These are phyloP conservation scores for Trissonchulus sp. DNA, from an alignment of 2,888 invertebrate genomes.

Conservation along the genomic window DNA sequence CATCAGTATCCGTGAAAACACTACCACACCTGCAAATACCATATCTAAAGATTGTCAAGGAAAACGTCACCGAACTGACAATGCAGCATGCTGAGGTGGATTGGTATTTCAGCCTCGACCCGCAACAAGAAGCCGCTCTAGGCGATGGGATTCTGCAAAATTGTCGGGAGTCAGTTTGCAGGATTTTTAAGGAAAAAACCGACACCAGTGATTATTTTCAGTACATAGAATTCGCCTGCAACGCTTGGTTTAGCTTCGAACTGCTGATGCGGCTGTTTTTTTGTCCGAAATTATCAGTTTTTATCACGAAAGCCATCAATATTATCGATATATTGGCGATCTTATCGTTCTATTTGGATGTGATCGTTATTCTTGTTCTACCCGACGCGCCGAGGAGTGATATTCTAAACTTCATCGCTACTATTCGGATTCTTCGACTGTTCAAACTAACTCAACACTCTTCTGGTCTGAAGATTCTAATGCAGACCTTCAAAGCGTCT, in stretches of 20 bases:
- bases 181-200: too few relatives aligned
- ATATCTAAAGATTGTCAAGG: too few relatives aligned
- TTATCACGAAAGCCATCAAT: conserved; percentile 73
- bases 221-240: conserved; percentile 82
- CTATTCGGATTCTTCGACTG: conserved; percentile 78
- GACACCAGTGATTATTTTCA: conserved; percentile 64
- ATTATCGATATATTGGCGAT: conserved; percentile 87
- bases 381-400: conserved; percentile 55
- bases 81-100: too few relatives aligned
- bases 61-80: too few relatives aligned
- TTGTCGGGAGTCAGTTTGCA: too few relatives aligned
- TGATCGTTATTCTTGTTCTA: too few relatives aligned
- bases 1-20: conserved; percentile 87
- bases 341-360: conserved; percentile 82
- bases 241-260: conserved; percentile 91
- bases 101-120: too few relatives aligned
- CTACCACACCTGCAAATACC: conserved; percentile 90
- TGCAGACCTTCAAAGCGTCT: conserved; percentile 90
- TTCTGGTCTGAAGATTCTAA: too few relatives aligned
- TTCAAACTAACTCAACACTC: conserved; percentile 82
- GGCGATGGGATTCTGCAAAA: too few relatives aligned
- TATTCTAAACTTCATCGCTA: conserved; percentile 83
- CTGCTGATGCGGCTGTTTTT: conserved; percentile 77
- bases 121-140: too few relatives aligned
- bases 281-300: conserved; percentile 62